phyloP scores from a whole-genome alignment of 1,140 invertebrate species.

The Conopomorpha cramerella region DNA sequence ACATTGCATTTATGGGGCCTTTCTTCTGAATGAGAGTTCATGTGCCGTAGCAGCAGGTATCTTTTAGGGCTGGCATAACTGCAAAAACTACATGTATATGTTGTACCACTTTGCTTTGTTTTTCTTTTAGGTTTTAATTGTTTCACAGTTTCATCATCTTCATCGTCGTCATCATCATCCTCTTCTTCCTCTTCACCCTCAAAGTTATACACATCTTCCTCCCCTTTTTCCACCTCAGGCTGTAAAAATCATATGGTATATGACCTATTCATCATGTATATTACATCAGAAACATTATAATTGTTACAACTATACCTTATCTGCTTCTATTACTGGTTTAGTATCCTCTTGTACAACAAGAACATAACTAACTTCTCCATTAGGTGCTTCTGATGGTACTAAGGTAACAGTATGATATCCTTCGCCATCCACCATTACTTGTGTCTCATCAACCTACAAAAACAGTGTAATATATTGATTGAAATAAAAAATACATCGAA shows the following conservation, averaged over 20 bases:
- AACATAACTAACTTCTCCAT: slow-evolving; percentile 87
- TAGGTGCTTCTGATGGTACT: slow-evolving; percentile 79
- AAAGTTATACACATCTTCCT: slow-evolving; percentile 61
- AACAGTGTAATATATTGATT: too few relatives aligned
- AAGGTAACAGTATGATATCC: slow-evolving; percentile 85
- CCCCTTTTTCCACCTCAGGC: slow-evolving; percentile 19
- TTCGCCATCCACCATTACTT: slow-evolving; percentile 53
- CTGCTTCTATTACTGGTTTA: slow-evolving; percentile 31
- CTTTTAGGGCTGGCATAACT: slow-evolving; percentile 35
- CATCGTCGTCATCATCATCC: slow-evolving; percentile 12
- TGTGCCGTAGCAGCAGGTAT: slow-evolving; percentile 88
- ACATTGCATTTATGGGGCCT: slow-evolving; percentile 93
- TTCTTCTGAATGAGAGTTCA: slow-evolving; percentile 95
- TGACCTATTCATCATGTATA: background rate
- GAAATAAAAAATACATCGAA: too few relatives aligned
- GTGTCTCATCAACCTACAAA: slow-evolving; percentile 19
- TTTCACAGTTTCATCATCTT: slow-evolving; percentile 8
- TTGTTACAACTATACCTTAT: slow-evolving; percentile 47
- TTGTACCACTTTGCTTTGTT: too few relatives aligned
- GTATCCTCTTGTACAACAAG: slow-evolving; percentile 80
- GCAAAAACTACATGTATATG: slow-evolving; percentile 39
- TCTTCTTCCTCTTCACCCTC: slow-evolving; percentile 62
- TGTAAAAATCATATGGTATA: background rate
- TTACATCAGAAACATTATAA: too few relatives aligned
- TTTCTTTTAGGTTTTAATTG: too few relatives aligned